Percentiles rank a stretch among this genome's conserved stretches.
Evolutionary conservation across 1,140 invertebrate genomes (phyloP).

Genomic region (Charaxes varanes): DNA sequence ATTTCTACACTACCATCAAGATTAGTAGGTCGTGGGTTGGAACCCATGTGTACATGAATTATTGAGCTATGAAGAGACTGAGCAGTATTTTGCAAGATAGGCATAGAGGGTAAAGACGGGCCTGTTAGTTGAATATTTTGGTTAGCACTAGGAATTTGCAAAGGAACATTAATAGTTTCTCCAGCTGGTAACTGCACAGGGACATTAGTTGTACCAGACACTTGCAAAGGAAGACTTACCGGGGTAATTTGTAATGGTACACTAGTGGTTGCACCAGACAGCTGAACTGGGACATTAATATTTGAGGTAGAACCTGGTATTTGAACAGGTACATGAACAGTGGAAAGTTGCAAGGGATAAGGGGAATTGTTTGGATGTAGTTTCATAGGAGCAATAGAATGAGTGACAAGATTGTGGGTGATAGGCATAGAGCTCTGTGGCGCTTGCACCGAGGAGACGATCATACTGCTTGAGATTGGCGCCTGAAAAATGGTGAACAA

Average conservation of each 20-base stretch:
- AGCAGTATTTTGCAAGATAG: slow-evolving; percentile 44
- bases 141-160: slow-evolving; percentile 53
- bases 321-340: slow-evolving; percentile 66
- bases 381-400: slow-evolving; percentile 63
- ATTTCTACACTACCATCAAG: slow-evolving; percentile 49
- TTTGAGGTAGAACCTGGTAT: slow-evolving; percentile 63
- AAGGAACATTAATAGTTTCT: slow-evolving; percentile 63
- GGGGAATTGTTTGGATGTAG: slow-evolving; percentile 53
- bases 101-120: slow-evolving; percentile 54
- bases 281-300: slow-evolving; percentile 61
- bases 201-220: slow-evolving; percentile 55
- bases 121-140: slow-evolving; percentile 55
- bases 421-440: slow-evolving; percentile 63
- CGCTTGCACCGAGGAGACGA: slow-evolving; percentile 64
- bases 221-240: slow-evolving; percentile 59
- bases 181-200: slow-evolving; percentile 64
- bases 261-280: slow-evolving; percentile 47
- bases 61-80: slow-evolving; percentile 57
- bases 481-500: slow-evolving; percentile 56
- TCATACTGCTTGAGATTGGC: slow-evolving; percentile 67
- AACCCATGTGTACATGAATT: slow-evolving; percentile 64
- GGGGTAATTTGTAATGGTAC: slow-evolving; percentile 57
- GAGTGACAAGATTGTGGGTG: slow-evolving; percentile 57
- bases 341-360: slow-evolving; percentile 60
- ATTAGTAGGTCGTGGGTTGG: slow-evolving; percentile 40